These are phyloP conservation scores for Diadromus collaris DNA, from an alignment of 2,888 invertebrate species.

Conservation along the genomic window DNA sequence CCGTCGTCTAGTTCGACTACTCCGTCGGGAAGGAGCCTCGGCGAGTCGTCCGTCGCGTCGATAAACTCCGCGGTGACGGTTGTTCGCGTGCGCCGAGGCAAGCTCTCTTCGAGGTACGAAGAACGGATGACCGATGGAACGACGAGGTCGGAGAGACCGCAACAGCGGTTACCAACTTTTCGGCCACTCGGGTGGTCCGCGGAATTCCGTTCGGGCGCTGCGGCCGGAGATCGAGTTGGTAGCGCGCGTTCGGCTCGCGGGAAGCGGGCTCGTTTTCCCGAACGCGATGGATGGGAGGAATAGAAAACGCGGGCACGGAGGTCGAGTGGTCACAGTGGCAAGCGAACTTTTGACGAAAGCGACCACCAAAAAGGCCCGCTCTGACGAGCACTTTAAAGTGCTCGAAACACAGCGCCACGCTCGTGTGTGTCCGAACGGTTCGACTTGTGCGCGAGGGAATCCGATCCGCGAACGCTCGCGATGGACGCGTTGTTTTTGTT, in stretches of 20 bases:
- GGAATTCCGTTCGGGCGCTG: conserved; percentile 51
- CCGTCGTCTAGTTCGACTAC: background rate
- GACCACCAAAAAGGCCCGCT: conserved; percentile 41
- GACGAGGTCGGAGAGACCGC: conserved; percentile 36
- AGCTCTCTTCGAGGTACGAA: background rate
- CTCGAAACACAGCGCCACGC: background rate
- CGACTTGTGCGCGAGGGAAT: background rate
- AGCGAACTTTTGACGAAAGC: background rate
- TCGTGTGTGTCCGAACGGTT: background rate
- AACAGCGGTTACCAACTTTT: conserved; percentile 55
- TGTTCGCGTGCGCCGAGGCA: background rate
- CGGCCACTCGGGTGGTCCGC: conserved; percentile 37
- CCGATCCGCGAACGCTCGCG: too few species aligned
- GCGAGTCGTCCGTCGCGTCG: conserved; percentile 33
- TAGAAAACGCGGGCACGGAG: conserved; percentile 21
- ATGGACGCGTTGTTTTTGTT: too few species aligned
- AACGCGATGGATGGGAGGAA: conserved; percentile 51
- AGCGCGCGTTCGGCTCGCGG: conserved; percentile 21
- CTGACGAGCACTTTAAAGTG: conserved; percentile 34
- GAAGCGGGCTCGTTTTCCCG: conserved; percentile 43
- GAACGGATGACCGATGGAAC: background rate
- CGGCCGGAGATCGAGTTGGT: conserved; percentile 44
- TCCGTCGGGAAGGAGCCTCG: conserved; percentile 15
- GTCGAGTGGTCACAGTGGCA: conserved; percentile 9
- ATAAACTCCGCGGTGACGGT: conserved; percentile 20